Conservation (phyloP, 2,113 vertebrate genomes). For the Pampusana beccarii region DNA sequence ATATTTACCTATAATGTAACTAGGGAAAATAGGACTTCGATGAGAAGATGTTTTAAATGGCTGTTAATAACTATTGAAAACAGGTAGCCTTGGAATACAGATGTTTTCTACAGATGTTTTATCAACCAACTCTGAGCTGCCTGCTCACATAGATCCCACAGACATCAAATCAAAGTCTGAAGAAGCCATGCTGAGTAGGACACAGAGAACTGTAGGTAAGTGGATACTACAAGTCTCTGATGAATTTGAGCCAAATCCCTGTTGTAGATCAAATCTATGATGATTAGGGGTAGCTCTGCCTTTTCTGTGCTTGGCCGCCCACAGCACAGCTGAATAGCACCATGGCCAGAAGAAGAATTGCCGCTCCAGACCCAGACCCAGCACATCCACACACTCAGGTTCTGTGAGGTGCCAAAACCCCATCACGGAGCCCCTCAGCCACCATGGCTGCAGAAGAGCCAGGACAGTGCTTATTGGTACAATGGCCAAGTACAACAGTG, state of each 20-base stretch:
- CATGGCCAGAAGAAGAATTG: background rate
- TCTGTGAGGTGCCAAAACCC: background rate
- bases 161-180: background rate
- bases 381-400: background rate
- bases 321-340: background rate
- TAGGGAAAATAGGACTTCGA: background rate
- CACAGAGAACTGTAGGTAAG: background rate
- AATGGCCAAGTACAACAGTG: rapidly evolving
- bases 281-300: background rate
- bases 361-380: rapidly evolving
- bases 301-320: background rate
- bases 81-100: background rate
- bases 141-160: background rate
- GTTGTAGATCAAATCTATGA: background rate
- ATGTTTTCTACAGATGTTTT: background rate
- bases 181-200: background rate
- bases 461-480: rapidly evolving
- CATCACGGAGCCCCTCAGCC: rapidly evolving
- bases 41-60: background rate
- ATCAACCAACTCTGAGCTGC: background rate
- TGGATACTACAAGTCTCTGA: background rate
- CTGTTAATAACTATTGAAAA: background rate
- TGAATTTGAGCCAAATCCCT: background rate
- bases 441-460: background rate
- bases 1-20: background rate